A percentile compares a stretch with the other conserved stretches of the same genome.
Evolutionary conservation across 2,888 invertebrate genomes (phyloP).

Genomic region (Meloe dianella): DNA sequence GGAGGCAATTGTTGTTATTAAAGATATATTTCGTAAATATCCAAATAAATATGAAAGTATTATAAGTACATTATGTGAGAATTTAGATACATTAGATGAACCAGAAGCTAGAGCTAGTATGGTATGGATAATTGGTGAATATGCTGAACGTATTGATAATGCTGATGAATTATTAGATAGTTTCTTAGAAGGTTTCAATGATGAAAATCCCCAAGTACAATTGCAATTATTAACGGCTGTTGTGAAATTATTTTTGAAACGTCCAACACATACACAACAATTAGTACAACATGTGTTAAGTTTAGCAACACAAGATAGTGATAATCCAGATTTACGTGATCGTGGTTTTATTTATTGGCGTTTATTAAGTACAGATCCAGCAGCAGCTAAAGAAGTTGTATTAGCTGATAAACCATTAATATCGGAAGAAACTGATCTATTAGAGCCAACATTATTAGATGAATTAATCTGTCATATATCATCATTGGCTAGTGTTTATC

Average conservation of each 20-base stretch:
- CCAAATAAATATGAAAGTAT: constrained; percentile 99
- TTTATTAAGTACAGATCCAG: constrained; percentile 96
- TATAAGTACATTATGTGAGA: constrained; percentile 98
- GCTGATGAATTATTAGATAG: constrained; percentile 98
- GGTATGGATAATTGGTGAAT: constrained; percentile 96
- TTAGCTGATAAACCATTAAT: constrained; percentile 98
- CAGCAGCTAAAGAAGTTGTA: constrained; percentile 98
- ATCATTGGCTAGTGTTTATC: constrained; percentile 95
- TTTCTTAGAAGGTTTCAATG: constrained; percentile 82
- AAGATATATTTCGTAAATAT: constrained; percentile 94
- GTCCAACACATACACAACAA: constrained; percentile 98
- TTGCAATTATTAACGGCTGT: constrained; percentile 96
- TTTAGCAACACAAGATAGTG: constrained; percentile 89
- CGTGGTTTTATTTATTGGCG: constrained; percentile 99
- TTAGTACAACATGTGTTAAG: constrained; percentile 95
- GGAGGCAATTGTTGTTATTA: constrained; percentile 99
- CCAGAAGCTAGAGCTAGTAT: constrained; percentile 98
- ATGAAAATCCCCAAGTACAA: constrained; percentile 66
- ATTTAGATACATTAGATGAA: constrained; percentile 97
- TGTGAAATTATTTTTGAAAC: constrained; percentile 96
- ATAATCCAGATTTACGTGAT: constrained; percentile 97
- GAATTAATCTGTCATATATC: constrained; percentile 99
- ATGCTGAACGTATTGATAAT: constrained; percentile 99
- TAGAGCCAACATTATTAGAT: constrained; percentile 96
- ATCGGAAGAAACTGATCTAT: constrained; percentile 96